These are phyloP conservation scores for Macquaria australasica DNA, from an alignment of 2,113 vertebrate species.

Conservation along the genomic window DNA sequence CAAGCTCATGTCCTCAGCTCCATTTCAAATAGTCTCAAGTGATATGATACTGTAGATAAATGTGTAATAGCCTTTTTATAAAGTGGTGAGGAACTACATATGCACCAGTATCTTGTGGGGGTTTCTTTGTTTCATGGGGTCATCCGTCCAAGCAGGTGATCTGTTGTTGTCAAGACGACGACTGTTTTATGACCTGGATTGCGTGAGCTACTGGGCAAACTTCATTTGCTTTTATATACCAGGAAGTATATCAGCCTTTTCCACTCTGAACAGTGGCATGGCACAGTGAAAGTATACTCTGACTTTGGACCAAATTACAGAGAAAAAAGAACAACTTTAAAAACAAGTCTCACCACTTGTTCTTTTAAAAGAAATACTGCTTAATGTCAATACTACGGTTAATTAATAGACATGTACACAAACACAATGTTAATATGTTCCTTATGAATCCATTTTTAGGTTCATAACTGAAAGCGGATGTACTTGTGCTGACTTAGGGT, in stretches of 20 bases:
- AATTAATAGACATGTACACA: conserved; percentile 2
- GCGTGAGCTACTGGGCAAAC: neutral
- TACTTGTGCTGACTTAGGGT: neutral
- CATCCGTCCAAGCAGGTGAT: neutral
- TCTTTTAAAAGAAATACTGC: conserved; percentile 35
- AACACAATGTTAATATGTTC: conserved; percentile 5
- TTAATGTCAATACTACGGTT: conserved; percentile 16
- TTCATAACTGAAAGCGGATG: neutral
- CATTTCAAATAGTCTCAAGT: neutral
- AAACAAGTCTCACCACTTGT: neutral
- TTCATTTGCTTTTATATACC: neutral
- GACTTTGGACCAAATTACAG: conserved; percentile 4
- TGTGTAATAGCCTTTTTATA: neutral
- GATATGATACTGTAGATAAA: conserved; percentile 12
- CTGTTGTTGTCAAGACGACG: neutral
- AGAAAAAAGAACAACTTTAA: neutral
- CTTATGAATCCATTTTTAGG: neutral
- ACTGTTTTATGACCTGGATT: conserved; percentile 1
- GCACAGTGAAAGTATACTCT: neutral
- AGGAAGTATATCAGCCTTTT: neutral
- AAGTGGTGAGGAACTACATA: neutral
- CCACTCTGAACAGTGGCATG: neutral
- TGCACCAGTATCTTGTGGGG: neutral
- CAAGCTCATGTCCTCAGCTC: conserved; percentile 8
- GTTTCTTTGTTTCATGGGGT: conserved; percentile 10